These are phyloP conservation scores for Apostichopus californicus DNA, from an alignment of 35 echinoderm and acorn worm genomes.

Conservation along the genomic window DNA sequence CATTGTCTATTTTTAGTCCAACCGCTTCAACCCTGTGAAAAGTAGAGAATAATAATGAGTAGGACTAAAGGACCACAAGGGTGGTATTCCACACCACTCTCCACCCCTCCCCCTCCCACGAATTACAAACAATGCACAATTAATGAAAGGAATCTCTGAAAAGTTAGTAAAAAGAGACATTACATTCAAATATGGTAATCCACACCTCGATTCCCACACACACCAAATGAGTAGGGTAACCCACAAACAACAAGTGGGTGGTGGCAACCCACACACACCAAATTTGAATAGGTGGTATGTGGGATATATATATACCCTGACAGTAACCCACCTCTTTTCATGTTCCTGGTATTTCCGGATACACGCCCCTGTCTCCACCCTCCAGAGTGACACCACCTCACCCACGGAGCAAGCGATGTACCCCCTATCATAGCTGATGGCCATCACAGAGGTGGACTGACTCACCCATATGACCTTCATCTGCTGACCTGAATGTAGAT, in stretches of 20 bases:
- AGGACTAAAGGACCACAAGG: too few species aligned
- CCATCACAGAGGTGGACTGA: constrained; percentile 94
- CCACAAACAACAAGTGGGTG: too few species aligned
- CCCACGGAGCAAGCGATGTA: constrained; percentile 95
- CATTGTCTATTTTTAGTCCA: constrained; percentile 60
- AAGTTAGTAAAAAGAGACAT: neutral
- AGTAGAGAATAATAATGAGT: neutral
- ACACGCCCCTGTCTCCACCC: constrained; percentile 83
- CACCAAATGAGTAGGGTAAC: too few species aligned
- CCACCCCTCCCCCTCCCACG: too few species aligned
- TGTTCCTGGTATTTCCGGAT: constrained; percentile 89
- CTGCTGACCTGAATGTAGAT: constrained; percentile 80
- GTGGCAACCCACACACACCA: too few species aligned
- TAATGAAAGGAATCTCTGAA: too few species aligned
- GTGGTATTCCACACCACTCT: neutral
- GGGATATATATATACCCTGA: too few species aligned
- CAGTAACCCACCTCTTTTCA: constrained; percentile 75
- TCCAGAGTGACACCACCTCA: constrained; percentile 89
- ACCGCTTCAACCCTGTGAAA: constrained; percentile 79
- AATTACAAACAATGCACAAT: too few species aligned
- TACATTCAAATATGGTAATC: neutral
- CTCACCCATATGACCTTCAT: constrained; percentile 90
- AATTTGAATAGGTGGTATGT: too few species aligned
- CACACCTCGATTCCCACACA: neutral
- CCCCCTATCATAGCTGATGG: constrained; percentile 77